Evolutionary conservation across 2,797 vertebrate species (phyloP).

Genomic region (Luscinia luscinia): DNA sequence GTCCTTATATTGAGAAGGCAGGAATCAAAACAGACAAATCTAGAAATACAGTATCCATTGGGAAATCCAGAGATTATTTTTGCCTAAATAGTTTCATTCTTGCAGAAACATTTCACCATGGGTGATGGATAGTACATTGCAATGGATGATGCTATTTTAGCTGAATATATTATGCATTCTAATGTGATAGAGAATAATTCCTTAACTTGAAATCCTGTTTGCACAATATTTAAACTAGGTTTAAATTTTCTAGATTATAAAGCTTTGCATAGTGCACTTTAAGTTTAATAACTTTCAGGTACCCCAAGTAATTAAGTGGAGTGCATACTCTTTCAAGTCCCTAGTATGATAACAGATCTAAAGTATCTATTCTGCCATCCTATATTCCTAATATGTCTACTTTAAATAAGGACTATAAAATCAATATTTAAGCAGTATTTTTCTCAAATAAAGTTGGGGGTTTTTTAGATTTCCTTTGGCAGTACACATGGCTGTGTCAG

Average conservation of each 20-base stretch:
- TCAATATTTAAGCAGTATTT: neutral
- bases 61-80: neutral
- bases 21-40: neutral
- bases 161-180: neutral
- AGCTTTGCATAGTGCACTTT: neutral
- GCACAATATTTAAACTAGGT: neutral
- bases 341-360: neutral
- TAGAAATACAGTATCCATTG: neutral
- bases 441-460: neutral
- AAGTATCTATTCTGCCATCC: neutral
- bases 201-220: neutral
- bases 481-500: neutral
- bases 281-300: neutral
- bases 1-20: neutral
- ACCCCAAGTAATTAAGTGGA: neutral
- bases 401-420: neutral
- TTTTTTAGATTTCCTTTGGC: neutral
- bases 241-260: neutral
- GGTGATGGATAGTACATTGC: neutral
- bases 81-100: neutral
- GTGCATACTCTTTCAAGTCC: neutral
- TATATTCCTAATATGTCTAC: neutral
- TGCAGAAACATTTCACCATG: neutral
- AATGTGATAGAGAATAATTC: neutral
- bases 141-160: neutral